Evolutionary conservation across 2,888 invertebrate species (phyloP), one percentile per base, ranked within the genome.

Genomic region (Eurois occulta): DNA sequence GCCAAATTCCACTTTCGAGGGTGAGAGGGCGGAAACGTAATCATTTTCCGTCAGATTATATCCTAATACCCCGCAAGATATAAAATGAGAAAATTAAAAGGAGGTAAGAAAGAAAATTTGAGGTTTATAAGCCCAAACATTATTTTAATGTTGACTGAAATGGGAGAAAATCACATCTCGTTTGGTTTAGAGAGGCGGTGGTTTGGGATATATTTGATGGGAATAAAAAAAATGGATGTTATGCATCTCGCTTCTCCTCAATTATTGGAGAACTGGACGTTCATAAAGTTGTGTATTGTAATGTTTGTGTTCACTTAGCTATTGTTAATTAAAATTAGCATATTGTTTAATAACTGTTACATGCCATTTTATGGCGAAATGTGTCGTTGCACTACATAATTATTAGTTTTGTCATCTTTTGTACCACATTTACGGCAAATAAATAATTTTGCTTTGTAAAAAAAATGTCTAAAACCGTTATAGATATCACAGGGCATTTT

Each of bases 1-100:
- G 41, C 68, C n/a, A 68, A 84, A 82, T 75, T 75, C 52, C 58
- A 70, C 52, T 85, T 85, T 72, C 75, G 46, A 68, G 65, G 85
- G 75, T 62, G 85, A 62, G 75, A 80, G 65, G 21, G 52, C 65
- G 80, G 80, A 83, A 83, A 83, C 72, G 75, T 85, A 80, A 83
- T 83, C 75, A 85, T 83, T 83, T 85, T 85, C 81, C 67, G 64
- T 80, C 72, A 83, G 85, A 83, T 83, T 85, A 85, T 75, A 65
- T 72, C 68, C 75, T 73, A 72, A 85, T 85, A 81, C 55, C 66
- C 55, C 35, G 72, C 75, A 67, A 85, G 75, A 85, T 81, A 83
- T 72, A 75, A 80, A 80, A 80, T 65, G 71, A n/a, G 21, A 74
- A 71, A 84, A 82, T 80, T 80, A 80, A 85, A 80, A 85, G 65